Percentiles rank a stretch among this genome's conserved stretches.
phyloP scores from a whole-genome alignment of 2,797 vertebrate species.

The Enteromius unitaeniatus region DNA sequence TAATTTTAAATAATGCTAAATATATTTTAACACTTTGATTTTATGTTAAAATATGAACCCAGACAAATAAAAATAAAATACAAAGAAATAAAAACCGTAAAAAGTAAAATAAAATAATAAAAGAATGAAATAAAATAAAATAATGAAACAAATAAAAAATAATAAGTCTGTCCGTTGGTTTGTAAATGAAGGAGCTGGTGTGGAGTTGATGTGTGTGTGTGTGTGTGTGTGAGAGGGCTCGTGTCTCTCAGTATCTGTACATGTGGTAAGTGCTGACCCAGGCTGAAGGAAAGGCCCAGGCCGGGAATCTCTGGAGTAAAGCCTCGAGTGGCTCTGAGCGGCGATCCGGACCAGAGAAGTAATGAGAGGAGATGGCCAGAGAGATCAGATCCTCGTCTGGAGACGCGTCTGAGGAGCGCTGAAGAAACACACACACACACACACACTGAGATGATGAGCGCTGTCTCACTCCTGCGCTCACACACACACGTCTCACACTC shows the following conservation, averaged over 20 bases:
- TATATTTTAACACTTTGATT: background rate
- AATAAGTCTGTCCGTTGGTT: background rate
- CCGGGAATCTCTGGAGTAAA: slow-evolving; percentile 84
- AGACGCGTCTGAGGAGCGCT: slow-evolving; percentile 79
- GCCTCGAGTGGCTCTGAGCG: slow-evolving; percentile 80
- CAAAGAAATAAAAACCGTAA: background rate
- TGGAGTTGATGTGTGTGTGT: background rate
- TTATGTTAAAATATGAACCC: background rate
- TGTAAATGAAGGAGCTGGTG: background rate
- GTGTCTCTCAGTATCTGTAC: slow-evolving; percentile 81
- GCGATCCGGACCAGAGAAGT: slow-evolving; percentile 88
- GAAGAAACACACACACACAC: slow-evolving; percentile 34
- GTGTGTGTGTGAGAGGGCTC: background rate
- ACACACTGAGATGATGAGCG: background rate
- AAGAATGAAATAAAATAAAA: background rate
- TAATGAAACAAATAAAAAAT: background rate
- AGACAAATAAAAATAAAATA: background rate
- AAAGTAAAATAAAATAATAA: background rate
- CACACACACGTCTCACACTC: background rate
- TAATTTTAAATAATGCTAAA: background rate
- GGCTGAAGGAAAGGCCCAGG: slow-evolving; percentile 89
- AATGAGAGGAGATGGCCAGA: slow-evolving; percentile 88
- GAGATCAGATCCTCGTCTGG: slow-evolving; percentile 84
- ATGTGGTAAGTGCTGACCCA: slow-evolving; percentile 95
- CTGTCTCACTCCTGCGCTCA: background rate